These are phyloP conservation scores for Nebria ingens DNA, from an alignment of 1,140 invertebrate species.

Conservation along the genomic window DNA sequence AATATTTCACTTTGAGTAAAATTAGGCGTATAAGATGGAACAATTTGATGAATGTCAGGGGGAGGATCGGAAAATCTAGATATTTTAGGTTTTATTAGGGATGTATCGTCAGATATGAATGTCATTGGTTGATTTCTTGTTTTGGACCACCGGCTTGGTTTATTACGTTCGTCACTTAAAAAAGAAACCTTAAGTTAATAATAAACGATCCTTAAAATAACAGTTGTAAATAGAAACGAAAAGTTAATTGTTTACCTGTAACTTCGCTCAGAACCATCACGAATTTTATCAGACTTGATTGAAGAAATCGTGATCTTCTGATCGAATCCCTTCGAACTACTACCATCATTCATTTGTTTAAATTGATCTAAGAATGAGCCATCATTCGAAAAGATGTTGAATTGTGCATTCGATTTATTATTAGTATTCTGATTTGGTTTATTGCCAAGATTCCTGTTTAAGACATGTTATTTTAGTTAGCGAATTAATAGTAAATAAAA, in stretches of 20 bases:
- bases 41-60: background rate
- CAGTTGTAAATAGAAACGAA: slow-evolving; percentile 8
- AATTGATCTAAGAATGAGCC: slow-evolving; percentile 72
- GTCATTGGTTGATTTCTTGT: background rate
- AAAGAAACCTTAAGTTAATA: background rate
- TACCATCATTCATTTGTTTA: slow-evolving; percentile 48
- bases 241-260: background rate
- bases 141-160: slow-evolving; percentile 26
- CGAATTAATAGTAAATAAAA: no score
- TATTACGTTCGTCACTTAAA: slow-evolving; percentile 25
- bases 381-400: slow-evolving; percentile 68
- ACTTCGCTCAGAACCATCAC: background rate
- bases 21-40: background rate
- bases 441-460: slow-evolving; percentile 11
- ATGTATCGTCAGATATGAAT: background rate
- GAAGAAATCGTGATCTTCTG: slow-evolving; percentile 19
- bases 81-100: background rate
- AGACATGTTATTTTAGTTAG: no score
- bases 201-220: slow-evolving; percentile 2
- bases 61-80: background rate
- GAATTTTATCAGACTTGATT: background rate
- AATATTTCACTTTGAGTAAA: background rate
- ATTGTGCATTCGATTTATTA: slow-evolving; percentile 18
- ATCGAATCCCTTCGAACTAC: slow-evolving; percentile 25
- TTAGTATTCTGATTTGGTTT: slow-evolving; percentile 15